Evolutionary conservation across 2,888 invertebrate species (phyloP).

Genomic region (Heteropelma amictum): DNA sequence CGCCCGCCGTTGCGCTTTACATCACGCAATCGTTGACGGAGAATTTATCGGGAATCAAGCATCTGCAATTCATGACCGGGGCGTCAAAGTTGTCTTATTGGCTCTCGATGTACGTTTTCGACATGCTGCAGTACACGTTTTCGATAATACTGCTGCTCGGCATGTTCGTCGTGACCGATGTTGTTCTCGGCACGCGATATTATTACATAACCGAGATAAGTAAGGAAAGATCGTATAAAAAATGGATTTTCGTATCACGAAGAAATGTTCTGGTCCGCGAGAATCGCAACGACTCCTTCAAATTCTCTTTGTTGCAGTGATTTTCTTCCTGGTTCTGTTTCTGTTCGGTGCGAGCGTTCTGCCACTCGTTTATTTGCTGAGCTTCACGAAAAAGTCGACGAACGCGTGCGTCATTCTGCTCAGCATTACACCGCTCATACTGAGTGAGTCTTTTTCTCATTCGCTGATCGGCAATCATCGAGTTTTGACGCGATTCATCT

Average conservation of each 20-base stretch:
- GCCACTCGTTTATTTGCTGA: slow-evolving; percentile 69
- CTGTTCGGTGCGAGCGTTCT: slow-evolving; percentile 83
- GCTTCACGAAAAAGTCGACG: slow-evolving; percentile 69
- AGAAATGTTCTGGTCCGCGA: too few relatives aligned
- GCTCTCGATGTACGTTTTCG: slow-evolving; percentile 81
- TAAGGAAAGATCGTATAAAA: slow-evolving; percentile 49
- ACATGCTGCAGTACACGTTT: slow-evolving; percentile 75
- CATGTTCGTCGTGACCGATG: slow-evolving; percentile 66
- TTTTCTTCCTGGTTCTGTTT: slow-evolving; percentile 85
- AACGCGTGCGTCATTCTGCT: slow-evolving; percentile 65
- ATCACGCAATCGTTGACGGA: slow-evolving; percentile 83
- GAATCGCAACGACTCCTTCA: neutral
- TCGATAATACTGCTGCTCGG: slow-evolving; percentile 62
- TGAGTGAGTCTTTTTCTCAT: slow-evolving; percentile 64
- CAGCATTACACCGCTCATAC: slow-evolving; percentile 65
- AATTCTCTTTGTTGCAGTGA: slow-evolving; percentile 62
- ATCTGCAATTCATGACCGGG: slow-evolving; percentile 84
- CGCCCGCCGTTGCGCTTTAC: slow-evolving; percentile 78
- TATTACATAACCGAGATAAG: slow-evolving; percentile 78
- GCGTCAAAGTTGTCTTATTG: slow-evolving; percentile 82
- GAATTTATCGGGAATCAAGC: slow-evolving; percentile 82
- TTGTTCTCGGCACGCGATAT: slow-evolving; percentile 62
- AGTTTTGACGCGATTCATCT: neutral
- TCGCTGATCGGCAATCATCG: too few relatives aligned
- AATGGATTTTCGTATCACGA: neutral